phyloP scores from a whole-genome alignment of 1,140 invertebrate species.

The Cryptotermes secundus region DNA sequence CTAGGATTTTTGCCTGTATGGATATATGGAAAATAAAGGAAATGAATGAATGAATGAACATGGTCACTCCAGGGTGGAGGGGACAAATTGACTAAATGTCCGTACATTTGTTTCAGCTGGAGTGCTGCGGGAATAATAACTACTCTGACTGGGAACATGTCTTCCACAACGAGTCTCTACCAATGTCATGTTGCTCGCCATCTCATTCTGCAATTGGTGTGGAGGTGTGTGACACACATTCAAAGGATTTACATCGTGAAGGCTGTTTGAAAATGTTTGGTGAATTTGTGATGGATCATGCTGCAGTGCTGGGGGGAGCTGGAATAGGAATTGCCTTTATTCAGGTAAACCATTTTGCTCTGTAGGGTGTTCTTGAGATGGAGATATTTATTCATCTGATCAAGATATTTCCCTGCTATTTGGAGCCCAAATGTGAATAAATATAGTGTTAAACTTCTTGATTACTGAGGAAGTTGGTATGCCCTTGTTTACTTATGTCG shows the following conservation, averaged over 20 bases:
- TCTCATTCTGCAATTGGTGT: not conserved
- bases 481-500: no score
- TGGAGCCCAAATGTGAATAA: no score
- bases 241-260: not conserved
- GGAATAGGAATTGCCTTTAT: slow-evolving; percentile 32
- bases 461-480: no score
- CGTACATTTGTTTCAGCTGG: slow-evolving; percentile 17
- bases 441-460: no score
- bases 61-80: no score
- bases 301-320: slow-evolving; percentile 25
- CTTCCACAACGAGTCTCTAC: slow-evolving; percentile 17
- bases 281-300: slow-evolving; percentile 22
- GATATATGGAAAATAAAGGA: no score
- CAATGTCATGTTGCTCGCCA: not conserved
- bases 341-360: slow-evolving; percentile 16
- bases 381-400: no score
- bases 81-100: no score
- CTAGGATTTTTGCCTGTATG: no score
- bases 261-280: slow-evolving; percentile 23
- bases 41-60: no score
- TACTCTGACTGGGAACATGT: slow-evolving; percentile 20
- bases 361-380: no score
- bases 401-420: no score
- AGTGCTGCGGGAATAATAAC: slow-evolving; percentile 28
- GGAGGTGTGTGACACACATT: not conserved